Percentiles rank a stretch among this genome's conserved stretches.
These are phyloP conservation scores for Trypoxylon attenuatum DNA, from an alignment of 2,888 invertebrate species.

Conservation along the genomic window DNA sequence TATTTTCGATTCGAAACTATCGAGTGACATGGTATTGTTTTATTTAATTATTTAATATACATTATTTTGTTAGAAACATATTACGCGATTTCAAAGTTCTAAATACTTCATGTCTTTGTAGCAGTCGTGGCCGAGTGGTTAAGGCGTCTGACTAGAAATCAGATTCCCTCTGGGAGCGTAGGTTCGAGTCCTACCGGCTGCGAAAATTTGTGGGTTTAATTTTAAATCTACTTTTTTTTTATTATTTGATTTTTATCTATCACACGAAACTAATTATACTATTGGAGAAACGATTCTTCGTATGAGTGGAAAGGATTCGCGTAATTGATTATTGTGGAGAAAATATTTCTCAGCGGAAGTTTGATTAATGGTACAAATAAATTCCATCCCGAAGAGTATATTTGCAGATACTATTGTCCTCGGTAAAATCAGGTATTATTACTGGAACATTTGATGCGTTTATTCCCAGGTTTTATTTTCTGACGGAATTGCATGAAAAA, in stretches of 20 bases:
- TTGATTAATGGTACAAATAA: no score
- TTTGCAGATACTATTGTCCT: no score
- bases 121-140: conserved; percentile 92
- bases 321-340: no score
- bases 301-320: no score
- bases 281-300: no score
- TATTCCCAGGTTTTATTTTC: no score
- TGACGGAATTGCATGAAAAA: no score
- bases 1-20: neutral
- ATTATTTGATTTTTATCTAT: neutral
- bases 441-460: no score
- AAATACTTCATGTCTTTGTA: conserved; percentile 29
- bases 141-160: conserved; percentile 93
- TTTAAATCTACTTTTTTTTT: conserved; percentile 14
- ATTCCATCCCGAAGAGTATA: no score
- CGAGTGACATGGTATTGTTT: neutral
- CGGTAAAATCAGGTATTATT: no score
- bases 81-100: no score
- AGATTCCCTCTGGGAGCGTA: conserved; percentile 94
- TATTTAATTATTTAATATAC: neutral
- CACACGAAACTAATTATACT: neutral
- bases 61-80: neutral
- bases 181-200: conserved; percentile 93
- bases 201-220: conserved; percentile 68
- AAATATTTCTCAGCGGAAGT: no score